Conservation (phyloP, 2,888 invertebrate species). For the Luperina testacea region DNA sequence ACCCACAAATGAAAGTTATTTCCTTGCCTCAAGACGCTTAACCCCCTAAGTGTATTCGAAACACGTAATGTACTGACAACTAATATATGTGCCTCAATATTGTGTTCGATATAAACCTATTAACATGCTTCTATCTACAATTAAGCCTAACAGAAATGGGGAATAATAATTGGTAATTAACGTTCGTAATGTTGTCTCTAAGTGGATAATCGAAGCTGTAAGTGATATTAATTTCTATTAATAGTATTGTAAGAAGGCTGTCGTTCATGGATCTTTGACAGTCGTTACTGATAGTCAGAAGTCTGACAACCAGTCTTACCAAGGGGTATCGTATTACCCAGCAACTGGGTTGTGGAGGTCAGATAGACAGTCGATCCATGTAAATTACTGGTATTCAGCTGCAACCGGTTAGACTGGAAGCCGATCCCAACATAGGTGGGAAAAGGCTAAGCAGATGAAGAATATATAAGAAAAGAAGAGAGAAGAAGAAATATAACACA, state of each 20-base stretch:
- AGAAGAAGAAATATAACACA: no score
- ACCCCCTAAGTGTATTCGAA: conserved; percentile 33
- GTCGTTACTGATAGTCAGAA: no score
- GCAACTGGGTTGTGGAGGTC: no score
- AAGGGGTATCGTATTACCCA: no score
- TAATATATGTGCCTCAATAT: conserved; percentile 26
- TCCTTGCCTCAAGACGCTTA: background rate
- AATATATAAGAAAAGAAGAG: no score
- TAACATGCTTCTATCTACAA: conserved; percentile 23
- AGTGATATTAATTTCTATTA: background rate
- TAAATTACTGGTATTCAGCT: no score
- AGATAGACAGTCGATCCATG: no score
- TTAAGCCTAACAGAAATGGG: conserved; percentile 3
- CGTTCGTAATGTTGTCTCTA: background rate
- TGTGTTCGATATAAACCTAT: conserved; percentile 26
- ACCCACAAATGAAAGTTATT: conserved; percentile 13
- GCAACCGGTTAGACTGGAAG: no score
- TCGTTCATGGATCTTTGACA: no score
- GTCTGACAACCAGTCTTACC: no score
- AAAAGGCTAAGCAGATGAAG: no score
- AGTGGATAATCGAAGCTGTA: background rate
- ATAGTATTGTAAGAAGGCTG: background rate
- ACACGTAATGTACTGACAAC: conserved; percentile 30
- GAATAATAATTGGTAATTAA: conserved; percentile 11
- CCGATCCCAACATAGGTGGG: no score